Percentiles rank a stretch among this genome's conserved stretches.
These are phyloP conservation scores for Thysanoteuthis rhombus DNA, from an alignment of 2,888 invertebrate species.

Conservation along the genomic window DNA sequence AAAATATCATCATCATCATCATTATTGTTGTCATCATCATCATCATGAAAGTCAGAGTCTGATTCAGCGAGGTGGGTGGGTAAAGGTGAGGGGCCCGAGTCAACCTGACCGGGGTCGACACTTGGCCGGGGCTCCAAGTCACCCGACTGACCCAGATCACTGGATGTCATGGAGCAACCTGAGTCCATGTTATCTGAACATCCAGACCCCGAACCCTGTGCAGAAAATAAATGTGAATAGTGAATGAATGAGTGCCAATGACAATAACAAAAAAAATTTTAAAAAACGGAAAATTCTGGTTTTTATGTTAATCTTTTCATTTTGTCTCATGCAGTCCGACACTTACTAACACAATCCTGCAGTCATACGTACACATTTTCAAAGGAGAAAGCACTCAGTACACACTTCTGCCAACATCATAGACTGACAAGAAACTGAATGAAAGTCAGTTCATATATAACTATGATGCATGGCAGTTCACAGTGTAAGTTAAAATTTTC, in stretches of 20 bases:
- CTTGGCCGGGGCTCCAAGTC: not conserved
- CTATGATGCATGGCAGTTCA: no score
- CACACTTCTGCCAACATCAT: no score
- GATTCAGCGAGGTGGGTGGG: not conserved
- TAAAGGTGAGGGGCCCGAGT: not conserved
- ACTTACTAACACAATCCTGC: not conserved
- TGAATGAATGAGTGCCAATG: not conserved
- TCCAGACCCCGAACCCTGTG: not conserved
- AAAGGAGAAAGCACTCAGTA: no score
- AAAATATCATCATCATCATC: not conserved
- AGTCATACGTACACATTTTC: not conserved
- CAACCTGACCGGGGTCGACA: not conserved
- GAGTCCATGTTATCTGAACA: constrained; percentile 13
- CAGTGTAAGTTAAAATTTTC: no score
- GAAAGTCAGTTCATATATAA: no score
- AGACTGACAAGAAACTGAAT: no score
- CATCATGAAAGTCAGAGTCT: constrained; percentile 17
- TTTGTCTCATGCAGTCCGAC: not conserved
- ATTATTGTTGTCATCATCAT: not conserved
- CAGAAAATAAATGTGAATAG: not conserved
- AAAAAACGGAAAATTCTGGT: no score
- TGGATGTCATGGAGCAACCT: constrained; percentile 1
- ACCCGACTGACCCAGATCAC: not conserved
- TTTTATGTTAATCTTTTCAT: not conserved
- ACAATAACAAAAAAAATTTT: not conserved